Base-by-base conservation (phyloP, 1,140 invertebrate species). In the Drosophila sulfurigaster region DNA sequence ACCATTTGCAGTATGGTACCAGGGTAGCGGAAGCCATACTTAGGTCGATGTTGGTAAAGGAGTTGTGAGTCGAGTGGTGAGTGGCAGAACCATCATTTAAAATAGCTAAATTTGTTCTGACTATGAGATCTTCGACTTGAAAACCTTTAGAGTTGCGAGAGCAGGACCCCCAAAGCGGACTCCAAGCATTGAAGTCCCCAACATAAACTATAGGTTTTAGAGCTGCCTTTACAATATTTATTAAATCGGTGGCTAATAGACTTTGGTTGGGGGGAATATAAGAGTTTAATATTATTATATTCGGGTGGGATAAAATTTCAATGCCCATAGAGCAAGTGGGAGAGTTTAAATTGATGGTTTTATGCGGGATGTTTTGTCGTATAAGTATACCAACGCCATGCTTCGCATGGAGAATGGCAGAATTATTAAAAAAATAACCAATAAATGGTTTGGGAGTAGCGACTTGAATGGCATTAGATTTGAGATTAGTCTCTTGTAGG, bases 81-180 rank as follows among this genome's bases (percentile, higher is more conserved):
- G 71, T 74, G 1, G 71, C 46, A 1, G 64, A 68, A 2, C 65
- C 65, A n/a, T 75, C 58, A n/a, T 75, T 75, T 15, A 64, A 45
- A 15, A 68, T 11, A 3, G 7, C 7, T 35, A 35, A 35, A 35
- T 35, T 3, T 8, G 32, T 35, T 6, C 7, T 35, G 1, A 6
- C 7, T 35, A 35, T 35, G 5, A 35, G 32, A 35, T 35, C 32
- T 35, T 35, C 32, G 5, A 35, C 7, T 8, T 35, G 32, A 35
- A 6, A 8, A 5, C 32, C 32, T 35, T 35, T 35, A 8, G 32
- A 5, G 32, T 35, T 35, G 32, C 7, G 32, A 35, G 32, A 3
- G 32, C 32, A 6, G 32, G 63, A 72, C 11, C 67, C 68, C 74
- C 59, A 77, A 5, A 68, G 16, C 28, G 41, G 38, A 13, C 45